Conservation (phyloP, 2,888 invertebrate species). For the Macrosiphum euphorbiae region DNA sequence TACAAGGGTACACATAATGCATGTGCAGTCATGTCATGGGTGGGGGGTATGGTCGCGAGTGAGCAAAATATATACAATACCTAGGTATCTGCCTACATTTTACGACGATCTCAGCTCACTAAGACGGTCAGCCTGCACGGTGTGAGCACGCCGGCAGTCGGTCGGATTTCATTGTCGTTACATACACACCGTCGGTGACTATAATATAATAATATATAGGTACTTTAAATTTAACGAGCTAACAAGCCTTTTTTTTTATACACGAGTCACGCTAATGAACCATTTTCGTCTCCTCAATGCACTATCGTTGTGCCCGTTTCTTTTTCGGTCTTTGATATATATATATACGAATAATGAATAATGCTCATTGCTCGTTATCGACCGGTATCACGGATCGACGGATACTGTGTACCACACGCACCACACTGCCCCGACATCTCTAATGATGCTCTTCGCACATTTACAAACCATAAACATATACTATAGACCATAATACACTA, state of each 20-base stretch:
- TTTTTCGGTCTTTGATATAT: neutral
- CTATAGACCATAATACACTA: neutral
- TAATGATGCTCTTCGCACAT: constrained; percentile 44
- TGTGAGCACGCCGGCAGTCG: neutral
- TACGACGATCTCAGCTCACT: neutral
- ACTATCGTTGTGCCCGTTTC: neutral
- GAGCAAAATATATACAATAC: neutral
- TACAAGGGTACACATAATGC: neutral
- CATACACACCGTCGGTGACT: neutral
- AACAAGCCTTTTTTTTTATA: constrained; percentile 46
- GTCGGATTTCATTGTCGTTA: neutral
- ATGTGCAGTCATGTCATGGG: neutral
- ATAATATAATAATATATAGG: no score
- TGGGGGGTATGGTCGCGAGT: neutral
- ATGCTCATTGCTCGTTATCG: constrained; percentile 57
- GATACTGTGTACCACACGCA: neutral
- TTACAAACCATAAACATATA: neutral
- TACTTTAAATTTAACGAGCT: constrained; percentile 28
- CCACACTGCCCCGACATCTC: neutral
- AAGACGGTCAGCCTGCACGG: neutral
- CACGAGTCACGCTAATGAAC: constrained; percentile 52
- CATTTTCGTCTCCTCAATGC: constrained; percentile 21
- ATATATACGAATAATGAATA: neutral
- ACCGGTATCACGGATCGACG: constrained; percentile 63
- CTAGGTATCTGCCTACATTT: neutral